phyloP scores from a whole-genome alignment of 2,888 invertebrate genomes.

The Himalopsyche anomala region DNA sequence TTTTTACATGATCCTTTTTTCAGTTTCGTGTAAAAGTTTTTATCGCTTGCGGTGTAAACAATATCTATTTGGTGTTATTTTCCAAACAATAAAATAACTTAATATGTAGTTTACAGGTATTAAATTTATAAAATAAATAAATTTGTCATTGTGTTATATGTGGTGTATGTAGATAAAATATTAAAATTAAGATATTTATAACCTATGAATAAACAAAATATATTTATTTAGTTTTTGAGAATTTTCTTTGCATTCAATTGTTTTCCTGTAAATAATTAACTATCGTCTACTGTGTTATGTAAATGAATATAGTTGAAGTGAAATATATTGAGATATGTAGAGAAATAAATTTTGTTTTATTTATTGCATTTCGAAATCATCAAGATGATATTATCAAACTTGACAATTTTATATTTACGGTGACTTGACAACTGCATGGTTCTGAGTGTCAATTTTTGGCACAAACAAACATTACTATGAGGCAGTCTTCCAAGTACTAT shows the following conservation, averaged over 20 bases:
- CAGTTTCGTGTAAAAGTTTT: too few species aligned
- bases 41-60: neutral
- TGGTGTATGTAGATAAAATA: conserved; percentile 21
- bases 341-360: neutral
- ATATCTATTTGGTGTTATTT: neutral
- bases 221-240: neutral
- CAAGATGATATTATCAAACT: too few species aligned
- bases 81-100: neutral
- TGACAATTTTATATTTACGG: too few species aligned
- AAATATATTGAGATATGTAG: conserved; percentile 35
- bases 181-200: neutral
- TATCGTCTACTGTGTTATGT: neutral
- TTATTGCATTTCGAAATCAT: too few species aligned
- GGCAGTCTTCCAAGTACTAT: too few species aligned
- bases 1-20: neutral
- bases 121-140: neutral
- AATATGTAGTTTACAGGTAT: neutral
- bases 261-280: conserved; percentile 5
- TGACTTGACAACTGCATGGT: too few species aligned
- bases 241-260: neutral
- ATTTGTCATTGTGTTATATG: neutral
- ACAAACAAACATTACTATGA: too few species aligned
- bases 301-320: conserved; percentile 31
- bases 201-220: neutral
- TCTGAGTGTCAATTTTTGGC: too few species aligned